phyloP scores from a whole-genome alignment of 2,888 invertebrate genomes.

The Eutolmus rufibarbis region DNA sequence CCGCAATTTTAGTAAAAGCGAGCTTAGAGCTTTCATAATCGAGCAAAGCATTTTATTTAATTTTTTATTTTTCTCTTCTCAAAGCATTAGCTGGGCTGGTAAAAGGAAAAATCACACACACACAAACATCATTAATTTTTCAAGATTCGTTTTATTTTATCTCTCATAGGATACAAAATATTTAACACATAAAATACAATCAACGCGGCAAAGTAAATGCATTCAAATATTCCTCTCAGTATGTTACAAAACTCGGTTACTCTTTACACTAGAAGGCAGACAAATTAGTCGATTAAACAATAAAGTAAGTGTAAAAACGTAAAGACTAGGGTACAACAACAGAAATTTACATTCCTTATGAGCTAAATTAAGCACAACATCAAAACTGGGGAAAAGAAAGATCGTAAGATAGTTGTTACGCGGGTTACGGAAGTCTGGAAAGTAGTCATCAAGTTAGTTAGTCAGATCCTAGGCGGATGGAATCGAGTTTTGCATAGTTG shows the following conservation, averaged over 20 bases:
- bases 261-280: constrained; percentile 7
- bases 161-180: constrained; percentile 29
- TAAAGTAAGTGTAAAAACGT: background rate
- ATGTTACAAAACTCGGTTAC: constrained; percentile 4
- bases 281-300: constrained; percentile 3
- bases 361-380: constrained; percentile 38
- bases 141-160: constrained; percentile 23
- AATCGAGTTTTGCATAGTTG: background rate
- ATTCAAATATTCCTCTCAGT: constrained; percentile 1
- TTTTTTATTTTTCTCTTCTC: background rate
- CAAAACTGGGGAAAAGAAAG: constrained; percentile 15
- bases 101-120: background rate
- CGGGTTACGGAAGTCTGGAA: background rate
- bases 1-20: background rate
- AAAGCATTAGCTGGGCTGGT: background rate
- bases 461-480: background rate
- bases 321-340: constrained; percentile 20
- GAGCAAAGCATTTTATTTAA: background rate
- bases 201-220: constrained; percentile 32
- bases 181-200: constrained; percentile 26
- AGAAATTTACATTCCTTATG: constrained; percentile 26
- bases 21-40: background rate
- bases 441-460: background rate
- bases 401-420: background rate
- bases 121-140: background rate